Evolutionary conservation across 2,113 vertebrate genomes (phyloP).

Genomic region (Australoheros scitulus): DNA sequence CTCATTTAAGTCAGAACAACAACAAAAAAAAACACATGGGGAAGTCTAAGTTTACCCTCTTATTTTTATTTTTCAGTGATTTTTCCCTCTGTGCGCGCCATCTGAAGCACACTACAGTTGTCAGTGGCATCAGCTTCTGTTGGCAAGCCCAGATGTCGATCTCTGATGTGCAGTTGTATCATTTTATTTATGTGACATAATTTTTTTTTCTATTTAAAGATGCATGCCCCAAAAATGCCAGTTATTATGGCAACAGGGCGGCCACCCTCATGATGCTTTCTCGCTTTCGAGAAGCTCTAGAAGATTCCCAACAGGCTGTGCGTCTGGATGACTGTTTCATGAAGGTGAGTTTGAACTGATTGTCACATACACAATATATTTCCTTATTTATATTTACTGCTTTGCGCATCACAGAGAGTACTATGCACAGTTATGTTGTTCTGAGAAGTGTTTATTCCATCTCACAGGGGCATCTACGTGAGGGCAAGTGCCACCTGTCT

Average conservation of each 20-base stretch:
- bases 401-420: not conserved
- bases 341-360: conserved; percentile 80
- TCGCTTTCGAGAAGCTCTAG: conserved; percentile 89
- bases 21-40: not conserved
- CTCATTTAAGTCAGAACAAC: not conserved
- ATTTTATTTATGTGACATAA: not conserved
- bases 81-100: too few species aligned
- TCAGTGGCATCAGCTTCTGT: not conserved
- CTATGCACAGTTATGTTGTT: not conserved
- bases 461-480: conserved; percentile 89
- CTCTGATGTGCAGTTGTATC: not conserved
- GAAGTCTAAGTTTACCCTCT: not conserved
- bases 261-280: conserved; percentile 95
- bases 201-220: conserved; percentile 72
- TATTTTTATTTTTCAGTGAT: not conserved
- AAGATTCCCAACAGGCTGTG: conserved; percentile 93
- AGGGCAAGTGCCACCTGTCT: conserved; percentile 94
- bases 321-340: conserved; percentile 92
- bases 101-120: not conserved
- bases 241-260: conserved; percentile 95
- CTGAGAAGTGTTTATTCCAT: not conserved
- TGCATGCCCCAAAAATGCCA: conserved; percentile 88
- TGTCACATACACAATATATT: not conserved
- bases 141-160: not conserved
- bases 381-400: not conserved